A percentile compares a stretch with the other conserved stretches of the same genome.
These are phyloP conservation scores for Notocelia uddmanniana DNA, from an alignment of 2,888 invertebrate species.

Conservation along the genomic window DNA sequence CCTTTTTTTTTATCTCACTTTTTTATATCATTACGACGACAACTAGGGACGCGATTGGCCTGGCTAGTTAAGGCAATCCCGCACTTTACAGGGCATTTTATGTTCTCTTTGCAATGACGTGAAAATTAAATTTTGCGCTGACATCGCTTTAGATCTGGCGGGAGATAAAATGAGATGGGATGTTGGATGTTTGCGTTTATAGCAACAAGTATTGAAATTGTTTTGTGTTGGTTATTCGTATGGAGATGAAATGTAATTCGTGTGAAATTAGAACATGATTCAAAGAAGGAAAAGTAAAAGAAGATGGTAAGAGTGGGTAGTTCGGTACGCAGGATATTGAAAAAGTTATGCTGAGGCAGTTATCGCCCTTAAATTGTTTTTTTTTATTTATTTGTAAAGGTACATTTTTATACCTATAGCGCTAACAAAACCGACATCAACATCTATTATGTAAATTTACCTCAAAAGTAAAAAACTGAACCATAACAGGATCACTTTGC, in stretches of 20 bases:
- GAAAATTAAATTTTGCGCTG: constrained; percentile 55
- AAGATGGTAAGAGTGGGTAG: too few species aligned
- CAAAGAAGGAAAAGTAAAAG: too few species aligned
- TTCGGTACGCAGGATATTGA: too few species aligned
- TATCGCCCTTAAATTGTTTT: too few species aligned
- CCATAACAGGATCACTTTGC: too few species aligned
- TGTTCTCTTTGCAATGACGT: constrained; percentile 55
- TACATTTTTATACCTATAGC: too few species aligned
- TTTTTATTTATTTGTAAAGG: too few species aligned
- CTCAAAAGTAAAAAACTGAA: too few species aligned
- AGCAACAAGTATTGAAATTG: constrained; percentile 29
- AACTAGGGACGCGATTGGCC: constrained; percentile 63
- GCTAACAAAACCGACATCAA: too few species aligned
- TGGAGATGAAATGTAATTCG: neutral
- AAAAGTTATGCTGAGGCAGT: too few species aligned
- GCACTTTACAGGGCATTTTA: constrained; percentile 56
- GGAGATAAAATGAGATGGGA: constrained; percentile 28
- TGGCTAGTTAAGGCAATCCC: constrained; percentile 55
- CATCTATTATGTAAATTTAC: too few species aligned
- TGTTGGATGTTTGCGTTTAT: constrained; percentile 17
- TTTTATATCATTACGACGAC: constrained; percentile 79
- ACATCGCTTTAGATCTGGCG: constrained; percentile 30
- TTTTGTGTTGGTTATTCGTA: neutral
- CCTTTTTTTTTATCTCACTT: constrained; percentile 71
- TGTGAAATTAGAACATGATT: too few species aligned